These are phyloP conservation scores for Dromius quadrimaculatus DNA, from an alignment of 2,888 invertebrate genomes.

Conservation along the genomic window DNA sequence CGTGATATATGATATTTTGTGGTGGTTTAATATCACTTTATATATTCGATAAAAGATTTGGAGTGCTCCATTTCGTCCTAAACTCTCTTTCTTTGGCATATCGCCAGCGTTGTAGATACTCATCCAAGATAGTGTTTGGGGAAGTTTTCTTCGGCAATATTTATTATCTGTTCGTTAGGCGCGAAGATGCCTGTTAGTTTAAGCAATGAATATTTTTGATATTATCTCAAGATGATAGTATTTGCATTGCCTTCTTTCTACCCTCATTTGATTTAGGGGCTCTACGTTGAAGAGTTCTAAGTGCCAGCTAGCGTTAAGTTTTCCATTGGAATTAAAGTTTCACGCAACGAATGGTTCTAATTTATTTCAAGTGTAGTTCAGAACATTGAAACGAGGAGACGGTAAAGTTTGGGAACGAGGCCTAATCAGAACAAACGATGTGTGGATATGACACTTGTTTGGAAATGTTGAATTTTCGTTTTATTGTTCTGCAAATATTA, in stretches of 20 bases:
- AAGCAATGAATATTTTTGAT: conserved; percentile 47
- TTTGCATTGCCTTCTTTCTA: conserved; percentile 45
- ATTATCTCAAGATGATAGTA: conserved; percentile 40
- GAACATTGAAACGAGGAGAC: neutral
- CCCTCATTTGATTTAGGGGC: conserved; percentile 45
- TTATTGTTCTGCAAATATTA: too few species aligned
- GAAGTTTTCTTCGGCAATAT: conserved; percentile 44
- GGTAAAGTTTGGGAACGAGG: conserved; percentile 1
- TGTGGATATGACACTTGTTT: conserved; percentile 33
- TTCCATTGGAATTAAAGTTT: conserved; percentile 41
- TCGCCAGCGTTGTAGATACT: conserved; percentile 40
- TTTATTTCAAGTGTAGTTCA: conserved; percentile 36
- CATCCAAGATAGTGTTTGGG: conserved; percentile 36
- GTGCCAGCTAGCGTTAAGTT: conserved; percentile 3
- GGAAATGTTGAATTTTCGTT: conserved; percentile 1
- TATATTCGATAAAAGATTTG: conserved; percentile 30
- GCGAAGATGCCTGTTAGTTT: conserved; percentile 26
- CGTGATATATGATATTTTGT: conserved; percentile 28
- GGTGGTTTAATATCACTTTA: conserved; percentile 29
- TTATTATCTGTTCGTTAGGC: conserved; percentile 48
- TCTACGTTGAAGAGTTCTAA: conserved; percentile 15
- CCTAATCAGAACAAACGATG: conserved; percentile 43
- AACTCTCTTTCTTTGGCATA: conserved; percentile 24
- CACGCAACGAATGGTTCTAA: conserved; percentile 41
- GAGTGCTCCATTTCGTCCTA: conserved; percentile 25